Evolutionary conservation across 2,888 invertebrate species (phyloP), one percentile per base, ranked within the genome.

Genomic region (Lithophane semibrunnea): DNA sequence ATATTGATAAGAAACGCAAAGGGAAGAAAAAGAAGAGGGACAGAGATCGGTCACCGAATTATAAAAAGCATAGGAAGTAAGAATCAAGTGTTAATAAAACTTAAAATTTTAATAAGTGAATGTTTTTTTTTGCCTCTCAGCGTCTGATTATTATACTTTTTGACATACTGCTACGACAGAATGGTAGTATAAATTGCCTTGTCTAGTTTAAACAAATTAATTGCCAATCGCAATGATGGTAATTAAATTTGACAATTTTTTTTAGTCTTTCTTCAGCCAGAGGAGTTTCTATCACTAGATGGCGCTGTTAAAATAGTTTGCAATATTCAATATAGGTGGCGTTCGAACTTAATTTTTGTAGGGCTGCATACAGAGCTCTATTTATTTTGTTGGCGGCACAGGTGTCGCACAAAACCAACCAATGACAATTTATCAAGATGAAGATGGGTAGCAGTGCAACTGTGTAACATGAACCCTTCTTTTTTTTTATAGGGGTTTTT

Each of bases 1-100:
- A 97, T 84, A 97, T 95, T 85, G 97, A 97, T 86, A 97, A 97
- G 87, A 97, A 97, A 85, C 94, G 97, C 77, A 97, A 97, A 88
- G 97, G 97, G 3, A 97, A 97, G 81, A 97, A 97, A 90, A 97
- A 95, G 92, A 96, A 94, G 85, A 94, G 95, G 77, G 96, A 97
- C 77, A 94, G 96, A 86, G 97, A 96, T 89, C 95, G 97, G 24
- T 97, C 97, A 1, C 95, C 96, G 29, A 96, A 97, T 84, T 96
- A 95, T 89, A 95, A 94, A 86, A 97, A 96, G 87, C 94, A 96
- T 93, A 96, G 93, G 64, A 96, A 96, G 88, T 96, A 95, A 94
- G 89, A 81, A 86, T 88, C 68, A 89, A 86, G 79, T 83, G 63
- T 77, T 77, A 86, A 86, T 86, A 83, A 85, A 73, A 73, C 8